A percentile compares a stretch with the other conserved stretches of the same genome.
Conservation (phyloP, 2,888 invertebrate genomes). For the Sarcophaga subvicina region DNA sequence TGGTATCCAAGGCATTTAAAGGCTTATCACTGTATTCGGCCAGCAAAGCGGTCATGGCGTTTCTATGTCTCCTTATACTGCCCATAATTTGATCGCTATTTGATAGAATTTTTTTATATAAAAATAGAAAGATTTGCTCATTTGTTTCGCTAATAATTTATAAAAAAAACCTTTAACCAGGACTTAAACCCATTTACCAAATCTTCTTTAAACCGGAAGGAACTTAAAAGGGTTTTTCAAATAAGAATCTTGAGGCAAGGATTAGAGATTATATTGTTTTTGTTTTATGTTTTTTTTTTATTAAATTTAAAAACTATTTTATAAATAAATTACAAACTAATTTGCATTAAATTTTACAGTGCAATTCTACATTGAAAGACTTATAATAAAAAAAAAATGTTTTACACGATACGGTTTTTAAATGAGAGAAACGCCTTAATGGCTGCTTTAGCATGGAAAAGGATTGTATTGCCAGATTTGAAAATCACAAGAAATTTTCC, state of each 20-base stretch:
- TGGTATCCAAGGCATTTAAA: constrained; percentile 81
- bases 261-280: neutral
- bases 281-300: constrained; percentile 15
- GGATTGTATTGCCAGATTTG: too few species aligned
- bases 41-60: constrained; percentile 87
- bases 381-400: neutral
- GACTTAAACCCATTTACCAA: constrained; percentile 35
- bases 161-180: constrained; percentile 31
- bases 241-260: constrained; percentile 4
- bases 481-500: too few species aligned
- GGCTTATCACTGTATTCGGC: constrained; percentile 86
- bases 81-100: constrained; percentile 86
- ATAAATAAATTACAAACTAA: neutral
- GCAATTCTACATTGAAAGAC: neutral
- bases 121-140: neutral
- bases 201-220: constrained; percentile 13
- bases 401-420: neutral
- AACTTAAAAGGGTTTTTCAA: neutral
- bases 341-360: constrained; percentile 17
- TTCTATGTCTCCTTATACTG: constrained; percentile 86
- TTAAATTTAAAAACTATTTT: neutral
- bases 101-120: neutral
- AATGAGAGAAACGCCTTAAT: neutral
- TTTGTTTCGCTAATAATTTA: neutral
- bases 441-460: neutral